phyloP scores from a whole-genome alignment of 2,888 invertebrate species.

The Patella depressa region DNA sequence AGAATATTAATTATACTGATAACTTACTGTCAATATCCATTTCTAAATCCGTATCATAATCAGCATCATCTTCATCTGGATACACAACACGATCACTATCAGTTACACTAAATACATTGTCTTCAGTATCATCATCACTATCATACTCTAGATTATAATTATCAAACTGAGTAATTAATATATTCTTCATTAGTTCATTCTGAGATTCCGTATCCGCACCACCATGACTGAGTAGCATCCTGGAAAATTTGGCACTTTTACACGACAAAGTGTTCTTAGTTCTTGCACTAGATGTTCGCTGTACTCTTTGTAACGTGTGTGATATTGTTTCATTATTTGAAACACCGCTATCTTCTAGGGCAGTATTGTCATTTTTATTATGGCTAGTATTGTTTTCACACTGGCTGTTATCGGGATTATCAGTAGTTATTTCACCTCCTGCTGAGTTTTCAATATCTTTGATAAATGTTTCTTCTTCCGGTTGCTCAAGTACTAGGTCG shows the following conservation, averaged over 20 bases:
- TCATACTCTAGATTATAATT: not conserved
- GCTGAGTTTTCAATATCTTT: too few relatives aligned
- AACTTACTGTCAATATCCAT: conserved; percentile 54
- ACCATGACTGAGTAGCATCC: not conserved
- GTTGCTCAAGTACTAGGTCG: too few relatives aligned
- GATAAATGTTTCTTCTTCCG: too few relatives aligned
- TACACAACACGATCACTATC: not conserved
- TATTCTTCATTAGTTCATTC: conserved; percentile 15
- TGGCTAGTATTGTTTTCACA: too few relatives aligned
- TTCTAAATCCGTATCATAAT: conserved; percentile 60
- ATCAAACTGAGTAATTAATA: conserved; percentile 25
- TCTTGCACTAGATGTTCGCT: conserved; percentile 14
- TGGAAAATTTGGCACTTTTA: conserved; percentile 11
- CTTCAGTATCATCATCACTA: not conserved
- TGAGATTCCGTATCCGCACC: not conserved
- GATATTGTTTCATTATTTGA: too few relatives aligned
- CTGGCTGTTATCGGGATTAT: too few relatives aligned
- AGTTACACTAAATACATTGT: not conserved
- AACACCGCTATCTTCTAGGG: too few relatives aligned
- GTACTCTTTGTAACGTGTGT: too few relatives aligned
- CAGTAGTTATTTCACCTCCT: too few relatives aligned
- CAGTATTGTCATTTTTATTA: too few relatives aligned
- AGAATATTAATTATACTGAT: too few relatives aligned
- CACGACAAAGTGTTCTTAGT: conserved; percentile 22
- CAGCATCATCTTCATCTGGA: conserved; percentile 37